Conservation (phyloP, 2,888 invertebrate species). For the Eupithecia exiguata region DNA sequence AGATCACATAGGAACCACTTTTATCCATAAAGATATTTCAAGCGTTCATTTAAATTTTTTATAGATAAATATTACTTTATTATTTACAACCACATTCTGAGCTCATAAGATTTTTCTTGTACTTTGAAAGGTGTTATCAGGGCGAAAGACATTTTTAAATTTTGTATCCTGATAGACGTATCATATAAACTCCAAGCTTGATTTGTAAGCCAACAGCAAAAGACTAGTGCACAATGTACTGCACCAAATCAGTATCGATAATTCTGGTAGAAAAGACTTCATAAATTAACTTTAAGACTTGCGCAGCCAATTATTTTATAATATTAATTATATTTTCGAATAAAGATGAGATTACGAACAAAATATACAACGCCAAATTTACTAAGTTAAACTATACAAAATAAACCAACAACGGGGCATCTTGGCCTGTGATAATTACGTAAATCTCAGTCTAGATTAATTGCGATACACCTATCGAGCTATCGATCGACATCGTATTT, state of each 20-base stretch:
- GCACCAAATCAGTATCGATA: neutral
- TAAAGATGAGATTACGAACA: neutral
- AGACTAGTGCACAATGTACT: neutral
- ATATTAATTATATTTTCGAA: neutral
- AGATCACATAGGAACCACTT: slow-evolving; percentile 27
- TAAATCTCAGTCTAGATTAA: neutral
- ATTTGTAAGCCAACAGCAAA: slow-evolving; percentile 9
- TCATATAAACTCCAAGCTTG: neutral
- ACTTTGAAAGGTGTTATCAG: neutral
- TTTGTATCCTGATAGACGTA: neutral
- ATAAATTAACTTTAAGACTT: neutral
- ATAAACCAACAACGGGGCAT: neutral
- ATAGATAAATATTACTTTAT: slow-evolving; percentile 23
- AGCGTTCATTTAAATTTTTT: slow-evolving; percentile 11
- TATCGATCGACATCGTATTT: too few species aligned
- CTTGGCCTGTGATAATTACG: neutral
- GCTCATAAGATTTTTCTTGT: slow-evolving; percentile 23
- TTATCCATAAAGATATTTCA: slow-evolving; percentile 2
- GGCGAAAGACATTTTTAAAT: slow-evolving; percentile 8
- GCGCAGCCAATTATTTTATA: neutral
- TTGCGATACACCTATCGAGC: neutral
- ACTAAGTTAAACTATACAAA: neutral
- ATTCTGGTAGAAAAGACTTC: neutral
- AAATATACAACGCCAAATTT: neutral
- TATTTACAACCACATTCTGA: slow-evolving; percentile 17